phyloP scores from a whole-genome alignment of 2,113 vertebrate species.

The Heterocephalus glaber region DNA sequence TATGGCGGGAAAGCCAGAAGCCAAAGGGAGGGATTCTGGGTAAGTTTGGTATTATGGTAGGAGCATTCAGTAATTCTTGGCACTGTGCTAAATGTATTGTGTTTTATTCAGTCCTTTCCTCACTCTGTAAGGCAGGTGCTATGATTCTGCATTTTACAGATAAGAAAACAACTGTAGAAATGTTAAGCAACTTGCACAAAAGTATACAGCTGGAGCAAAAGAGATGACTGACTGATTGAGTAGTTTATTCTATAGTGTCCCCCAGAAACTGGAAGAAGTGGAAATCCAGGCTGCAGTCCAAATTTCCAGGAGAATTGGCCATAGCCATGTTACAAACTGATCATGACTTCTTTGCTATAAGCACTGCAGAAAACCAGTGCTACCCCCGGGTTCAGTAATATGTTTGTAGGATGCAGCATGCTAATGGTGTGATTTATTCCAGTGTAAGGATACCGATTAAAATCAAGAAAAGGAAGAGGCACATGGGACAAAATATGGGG shows the following conservation, averaged over 20 bases:
- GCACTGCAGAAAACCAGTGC: neutral
- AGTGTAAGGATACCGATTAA: neutral
- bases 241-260: neutral
- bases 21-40: slow-evolving; percentile 96
- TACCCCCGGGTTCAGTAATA: no score
- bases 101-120: neutral
- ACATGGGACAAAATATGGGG: neutral
- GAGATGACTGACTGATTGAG: neutral
- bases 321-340: neutral
- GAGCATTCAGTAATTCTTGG: no score
- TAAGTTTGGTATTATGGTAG: slow-evolving; percentile 77
- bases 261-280: neutral
- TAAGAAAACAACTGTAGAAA: neutral
- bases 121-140: neutral
- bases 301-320: neutral
- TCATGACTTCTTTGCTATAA: neutral
- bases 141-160: neutral
- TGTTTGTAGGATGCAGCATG: no score
- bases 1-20: slow-evolving; percentile 95
- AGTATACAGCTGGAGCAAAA: neutral
- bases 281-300: neutral
- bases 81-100: neutral
- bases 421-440: neutral
- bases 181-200: neutral
- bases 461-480: neutral